These are phyloP conservation scores for Himalopsyche japonica DNA, from an alignment of 2,888 invertebrate species.

Conservation along the genomic window DNA sequence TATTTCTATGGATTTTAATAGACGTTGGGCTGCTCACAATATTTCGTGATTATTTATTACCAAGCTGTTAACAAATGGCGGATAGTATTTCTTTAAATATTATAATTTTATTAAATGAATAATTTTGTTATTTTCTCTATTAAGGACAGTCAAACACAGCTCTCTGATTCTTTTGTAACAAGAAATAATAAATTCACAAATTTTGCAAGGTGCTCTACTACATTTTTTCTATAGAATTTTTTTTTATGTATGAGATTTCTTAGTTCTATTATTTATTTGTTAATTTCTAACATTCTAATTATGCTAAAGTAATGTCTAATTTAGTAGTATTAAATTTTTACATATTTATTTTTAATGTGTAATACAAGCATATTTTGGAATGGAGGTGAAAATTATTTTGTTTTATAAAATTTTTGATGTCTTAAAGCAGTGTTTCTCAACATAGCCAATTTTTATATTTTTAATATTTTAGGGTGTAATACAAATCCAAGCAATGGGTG, in stretches of 20 bases:
- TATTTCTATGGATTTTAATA: too few relatives aligned
- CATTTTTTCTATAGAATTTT: not conserved
- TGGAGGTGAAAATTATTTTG: not conserved
- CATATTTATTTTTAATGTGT: not conserved
- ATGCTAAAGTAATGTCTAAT: not conserved
- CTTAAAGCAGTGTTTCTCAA: too few relatives aligned
- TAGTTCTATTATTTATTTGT: not conserved
- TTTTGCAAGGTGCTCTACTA: not conserved
- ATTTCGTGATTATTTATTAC: too few relatives aligned
- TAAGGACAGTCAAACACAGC: not conserved
- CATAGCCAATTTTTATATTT: too few relatives aligned
- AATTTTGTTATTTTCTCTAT: not conserved
- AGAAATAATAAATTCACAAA: not conserved
- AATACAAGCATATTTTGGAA: not conserved
- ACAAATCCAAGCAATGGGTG: too few relatives aligned
- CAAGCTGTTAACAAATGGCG: too few relatives aligned
- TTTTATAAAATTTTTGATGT: not conserved
- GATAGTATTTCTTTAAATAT: too few relatives aligned
- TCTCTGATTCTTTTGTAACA: not conserved
- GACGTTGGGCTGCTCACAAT: too few relatives aligned
- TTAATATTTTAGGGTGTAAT: too few relatives aligned
- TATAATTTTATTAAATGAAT: too few relatives aligned
- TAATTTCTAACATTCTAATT: too few relatives aligned
- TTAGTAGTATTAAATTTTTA: not conserved
- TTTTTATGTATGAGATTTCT: not conserved